A percentile compares a stretch with the other conserved stretches of the same genome.
Conservation (phyloP, 2,113 vertebrate species). For the Zosterops hypoxanthus region DNA sequence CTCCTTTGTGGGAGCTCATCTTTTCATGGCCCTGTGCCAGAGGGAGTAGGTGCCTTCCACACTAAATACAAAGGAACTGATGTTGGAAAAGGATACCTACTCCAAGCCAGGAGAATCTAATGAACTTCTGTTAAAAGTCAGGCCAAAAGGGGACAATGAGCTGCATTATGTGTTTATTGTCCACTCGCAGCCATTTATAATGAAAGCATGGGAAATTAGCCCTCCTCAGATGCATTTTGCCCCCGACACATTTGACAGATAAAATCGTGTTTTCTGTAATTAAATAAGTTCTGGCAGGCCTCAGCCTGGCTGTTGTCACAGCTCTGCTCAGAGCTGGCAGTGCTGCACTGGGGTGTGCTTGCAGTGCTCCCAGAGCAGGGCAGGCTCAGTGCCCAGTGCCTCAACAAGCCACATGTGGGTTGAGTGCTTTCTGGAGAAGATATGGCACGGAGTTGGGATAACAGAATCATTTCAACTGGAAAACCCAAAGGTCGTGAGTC, state of each 20-base stretch:
- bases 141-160: not conserved
- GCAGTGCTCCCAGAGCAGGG: not conserved
- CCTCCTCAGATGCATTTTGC: not conserved
- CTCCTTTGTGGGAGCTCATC: slow-evolving; percentile 27
- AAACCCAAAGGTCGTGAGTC: not conserved
- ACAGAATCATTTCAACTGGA: not conserved
- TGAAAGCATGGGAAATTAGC: not conserved
- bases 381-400: fast-evolving
- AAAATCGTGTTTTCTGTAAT: not conserved
- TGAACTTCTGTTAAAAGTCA: not conserved
- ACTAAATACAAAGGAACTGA: not conserved
- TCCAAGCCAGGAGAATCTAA: not conserved
- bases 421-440: not conserved
- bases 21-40: slow-evolving; percentile 21
- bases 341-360: not conserved
- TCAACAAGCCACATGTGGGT: not conserved
- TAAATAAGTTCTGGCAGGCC: not conserved
- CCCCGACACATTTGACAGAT: not conserved
- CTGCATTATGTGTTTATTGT: not conserved
- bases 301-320: not conserved
- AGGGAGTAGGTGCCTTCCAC: not conserved
- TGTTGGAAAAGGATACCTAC: not conserved
- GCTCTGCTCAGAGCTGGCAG: not conserved
- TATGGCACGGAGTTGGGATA: not conserved
- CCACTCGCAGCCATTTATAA: not conserved